Evolutionary conservation across 2,113 vertebrate species (phyloP), one percentile per base, ranked within the genome.

Genomic region (Colius striatus): DNA sequence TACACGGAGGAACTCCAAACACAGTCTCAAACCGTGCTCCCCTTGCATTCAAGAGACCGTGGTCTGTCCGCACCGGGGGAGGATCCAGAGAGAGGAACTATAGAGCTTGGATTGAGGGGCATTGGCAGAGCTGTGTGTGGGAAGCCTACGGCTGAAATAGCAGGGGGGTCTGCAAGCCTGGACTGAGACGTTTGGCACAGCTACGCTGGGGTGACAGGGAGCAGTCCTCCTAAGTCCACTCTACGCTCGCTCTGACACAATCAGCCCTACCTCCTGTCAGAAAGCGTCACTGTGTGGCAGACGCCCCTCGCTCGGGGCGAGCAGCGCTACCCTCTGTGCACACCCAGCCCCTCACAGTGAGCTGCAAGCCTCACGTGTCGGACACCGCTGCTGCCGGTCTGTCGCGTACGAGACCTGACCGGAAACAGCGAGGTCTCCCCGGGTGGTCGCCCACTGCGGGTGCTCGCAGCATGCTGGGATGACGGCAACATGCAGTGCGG

Each of bases 31-130:
- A 89, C 84, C 5, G 63, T 91, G 94, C 89, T 91, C 90, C 79
- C 88, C 78, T 91, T 78, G 81, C 62, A 87, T 88, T 94, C 58
- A 77, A 89, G 87, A 93, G 86, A 73, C 81, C 90, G 4, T 95
- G 95, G 94, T 95, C 96, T 93, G 91, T 93, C 82, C 1, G 92
- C 95, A 96, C 97, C 96, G 90, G 95, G 95, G 94, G 84, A 96
- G 83, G 96, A 96, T 97, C 94, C 96, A 97, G 96, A 97, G 97
- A 97, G 96, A 97, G 94, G 95, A 97, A 94, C 84, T 89, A 82
- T 66, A 96, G 95, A 97, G 93, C 61, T 50, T 90, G 68, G 92
- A 94, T 90, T 89, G 95, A 95, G 94, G 96, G 94, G 94, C 87
- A 94, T 82, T 96, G 95, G 96, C 94, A 95, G 90, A 96, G 72